These are phyloP conservation scores for Pocillopora grandis DNA, from an alignment of 92 coral and sea anemone genomes.

Conservation along the genomic window DNA sequence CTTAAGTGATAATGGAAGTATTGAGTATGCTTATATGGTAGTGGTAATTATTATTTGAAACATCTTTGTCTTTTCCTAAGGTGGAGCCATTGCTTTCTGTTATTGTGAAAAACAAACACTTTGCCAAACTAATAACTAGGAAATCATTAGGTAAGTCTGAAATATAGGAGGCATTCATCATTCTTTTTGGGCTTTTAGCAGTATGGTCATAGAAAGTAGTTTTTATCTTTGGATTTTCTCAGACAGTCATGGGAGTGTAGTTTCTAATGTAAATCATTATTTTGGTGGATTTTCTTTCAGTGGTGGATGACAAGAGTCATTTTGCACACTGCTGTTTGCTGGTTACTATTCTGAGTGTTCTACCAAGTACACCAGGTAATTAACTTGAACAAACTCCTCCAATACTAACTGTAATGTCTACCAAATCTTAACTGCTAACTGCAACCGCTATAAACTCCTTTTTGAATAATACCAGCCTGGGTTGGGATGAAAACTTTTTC, in stretches of 20 bases:
- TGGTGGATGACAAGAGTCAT: neutral
- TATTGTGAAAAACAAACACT: slow-evolving; percentile 73
- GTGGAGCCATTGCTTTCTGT: slow-evolving; percentile 81
- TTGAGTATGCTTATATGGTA: too few species aligned
- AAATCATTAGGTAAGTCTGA: slow-evolving; percentile 44
- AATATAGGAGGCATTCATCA: too few species aligned
- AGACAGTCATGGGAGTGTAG: neutral
- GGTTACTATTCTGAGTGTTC: slow-evolving; percentile 39
- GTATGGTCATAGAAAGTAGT: neutral
- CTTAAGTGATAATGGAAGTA: too few species aligned
- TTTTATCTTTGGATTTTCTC: too few species aligned
- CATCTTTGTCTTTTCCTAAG: slow-evolving; percentile 27
- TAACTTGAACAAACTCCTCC: neutral
- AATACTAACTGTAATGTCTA: too few species aligned
- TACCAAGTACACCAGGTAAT: slow-evolving; percentile 54
- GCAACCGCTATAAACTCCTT: too few species aligned
- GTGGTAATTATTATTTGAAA: neutral
- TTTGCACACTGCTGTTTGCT: slow-evolving; percentile 56
- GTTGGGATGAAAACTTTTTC: too few species aligned
- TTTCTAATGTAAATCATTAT: neutral
- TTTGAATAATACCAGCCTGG: too few species aligned
- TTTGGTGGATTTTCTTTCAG: slow-evolving; percentile 47
- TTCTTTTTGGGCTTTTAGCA: neutral
- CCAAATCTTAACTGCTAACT: too few species aligned
- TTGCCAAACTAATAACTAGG: slow-evolving; percentile 70